These are phyloP conservation scores for Brachypodius melanocephalos DNA, from an alignment of 2,113 vertebrate genomes.

Conservation along the genomic window DNA sequence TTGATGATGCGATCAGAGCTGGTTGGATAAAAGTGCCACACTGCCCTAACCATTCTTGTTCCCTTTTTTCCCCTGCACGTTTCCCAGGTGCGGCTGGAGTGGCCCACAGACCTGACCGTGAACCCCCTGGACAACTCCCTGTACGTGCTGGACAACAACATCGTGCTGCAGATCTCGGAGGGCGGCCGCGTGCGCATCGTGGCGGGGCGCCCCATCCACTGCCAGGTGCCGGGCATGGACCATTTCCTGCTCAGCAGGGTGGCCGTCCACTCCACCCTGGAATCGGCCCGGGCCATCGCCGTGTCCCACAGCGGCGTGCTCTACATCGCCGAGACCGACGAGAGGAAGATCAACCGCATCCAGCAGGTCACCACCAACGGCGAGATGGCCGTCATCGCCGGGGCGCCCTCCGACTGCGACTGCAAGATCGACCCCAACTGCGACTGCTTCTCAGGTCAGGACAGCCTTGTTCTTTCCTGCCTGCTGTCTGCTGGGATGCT, in stretches of 20 bases:
- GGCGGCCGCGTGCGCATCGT: conserved; percentile 87
- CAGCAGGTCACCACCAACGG: conserved; percentile 96
- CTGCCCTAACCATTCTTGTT: not conserved
- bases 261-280: conserved; percentile 88
- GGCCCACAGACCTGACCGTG: conserved; percentile 94
- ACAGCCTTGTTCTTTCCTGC: not conserved
- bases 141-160: conserved; percentile 97
- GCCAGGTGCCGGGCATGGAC: conserved; percentile 91
- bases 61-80: not conserved
- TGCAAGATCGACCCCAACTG: conserved; percentile 99
- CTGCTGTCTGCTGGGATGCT: not conserved
- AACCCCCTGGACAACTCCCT: conserved; percentile 96
- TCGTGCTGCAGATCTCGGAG: conserved; percentile 95
- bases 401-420: conserved; percentile 93
- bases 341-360: conserved; percentile 95
- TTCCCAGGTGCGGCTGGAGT: conserved; percentile 90
- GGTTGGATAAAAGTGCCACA: not conserved
- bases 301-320: conserved; percentile 90
- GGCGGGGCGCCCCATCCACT: conserved; percentile 94
- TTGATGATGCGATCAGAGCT: not conserved
- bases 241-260: conserved; percentile 90
- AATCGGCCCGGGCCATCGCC: conserved; percentile 90
- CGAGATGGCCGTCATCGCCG: conserved; percentile 89
- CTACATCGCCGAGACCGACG: conserved; percentile 95
- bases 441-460: conserved; percentile 94